Conservation (phyloP, 2,888 invertebrate genomes). For the Phoronis australis region DNA sequence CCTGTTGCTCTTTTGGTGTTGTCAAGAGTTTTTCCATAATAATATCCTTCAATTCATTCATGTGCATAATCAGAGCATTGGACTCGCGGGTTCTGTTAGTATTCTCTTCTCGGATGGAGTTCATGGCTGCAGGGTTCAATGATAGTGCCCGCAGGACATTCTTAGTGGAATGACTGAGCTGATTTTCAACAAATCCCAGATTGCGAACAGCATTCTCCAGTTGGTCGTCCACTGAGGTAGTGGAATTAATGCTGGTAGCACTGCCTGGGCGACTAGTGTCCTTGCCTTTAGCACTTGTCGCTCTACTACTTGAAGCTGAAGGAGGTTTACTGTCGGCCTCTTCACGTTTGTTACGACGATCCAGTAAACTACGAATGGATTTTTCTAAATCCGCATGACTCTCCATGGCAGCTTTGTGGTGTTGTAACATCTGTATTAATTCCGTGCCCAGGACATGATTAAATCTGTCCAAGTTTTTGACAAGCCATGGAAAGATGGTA, state of each 20-base stretch:
- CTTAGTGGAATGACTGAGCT: constrained; percentile 42
- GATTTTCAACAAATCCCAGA: constrained; percentile 37
- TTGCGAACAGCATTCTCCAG: constrained; percentile 36
- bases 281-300: not conserved
- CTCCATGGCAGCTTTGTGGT: constrained; percentile 34
- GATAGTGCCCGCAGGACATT: constrained; percentile 41
- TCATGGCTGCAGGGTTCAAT: constrained; percentile 39
- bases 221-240: constrained; percentile 16
- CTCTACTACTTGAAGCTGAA: not conserved
- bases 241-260: not conserved
- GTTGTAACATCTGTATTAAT: constrained; percentile 32
- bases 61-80: constrained; percentile 21
- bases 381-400: constrained; percentile 36
- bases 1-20: constrained; percentile 49
- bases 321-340: not conserved
- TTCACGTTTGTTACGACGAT: not conserved
- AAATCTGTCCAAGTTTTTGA: constrained; percentile 41
- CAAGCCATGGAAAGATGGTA: constrained; percentile 37
- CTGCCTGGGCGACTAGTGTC: no score
- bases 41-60: constrained; percentile 44
- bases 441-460: constrained; percentile 38
- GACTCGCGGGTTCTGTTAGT: constrained; percentile 15
- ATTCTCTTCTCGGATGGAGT: constrained; percentile 25
- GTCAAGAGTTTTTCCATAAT: constrained; percentile 45
- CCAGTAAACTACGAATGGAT: not conserved